phyloP scores from a whole-genome alignment of 2,888 invertebrate species.

The Globia sparganii region DNA sequence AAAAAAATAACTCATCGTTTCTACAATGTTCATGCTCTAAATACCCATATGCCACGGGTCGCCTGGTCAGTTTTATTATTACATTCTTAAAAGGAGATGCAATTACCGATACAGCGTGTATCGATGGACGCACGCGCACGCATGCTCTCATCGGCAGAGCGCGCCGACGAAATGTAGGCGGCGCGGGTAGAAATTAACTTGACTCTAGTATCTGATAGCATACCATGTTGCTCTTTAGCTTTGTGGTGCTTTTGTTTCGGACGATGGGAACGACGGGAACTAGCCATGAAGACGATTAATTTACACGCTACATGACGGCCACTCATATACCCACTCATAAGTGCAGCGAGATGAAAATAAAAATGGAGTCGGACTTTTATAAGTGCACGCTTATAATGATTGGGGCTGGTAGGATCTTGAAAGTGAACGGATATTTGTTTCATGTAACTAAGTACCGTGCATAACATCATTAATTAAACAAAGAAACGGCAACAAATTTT shows the following conservation, averaged over 20 bases:
- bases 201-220: slow-evolving; percentile 68
- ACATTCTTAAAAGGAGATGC: slow-evolving; percentile 66
- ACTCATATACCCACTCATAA: slow-evolving; percentile 57
- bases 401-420: slow-evolving; percentile 10
- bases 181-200: slow-evolving; percentile 74
- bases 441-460: neutral
- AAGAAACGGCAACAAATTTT: slow-evolving; percentile 20
- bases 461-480: slow-evolving; percentile 18
- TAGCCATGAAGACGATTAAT: slow-evolving; percentile 76
- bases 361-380: neutral
- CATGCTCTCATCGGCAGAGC: slow-evolving; percentile 64
- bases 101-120: slow-evolving; percentile 83
- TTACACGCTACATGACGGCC: slow-evolving; percentile 66
- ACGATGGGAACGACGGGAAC: slow-evolving; percentile 67
- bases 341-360: slow-evolving; percentile 42
- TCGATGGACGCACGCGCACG: slow-evolving; percentile 68
- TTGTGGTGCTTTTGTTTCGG: slow-evolving; percentile 66
- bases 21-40: slow-evolving; percentile 47
- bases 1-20: slow-evolving; percentile 33
- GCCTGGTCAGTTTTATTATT: slow-evolving; percentile 64
- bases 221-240: slow-evolving; percentile 68
- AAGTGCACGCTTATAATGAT: slow-evolving; percentile 8
- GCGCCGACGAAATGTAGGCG: slow-evolving; percentile 81
- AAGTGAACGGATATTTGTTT: slow-evolving; percentile 11
- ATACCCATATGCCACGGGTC: slow-evolving; percentile 62